Base-by-base conservation (phyloP, 2,797 vertebrate genomes). In the Pipistrellus nathusii region DNA sequence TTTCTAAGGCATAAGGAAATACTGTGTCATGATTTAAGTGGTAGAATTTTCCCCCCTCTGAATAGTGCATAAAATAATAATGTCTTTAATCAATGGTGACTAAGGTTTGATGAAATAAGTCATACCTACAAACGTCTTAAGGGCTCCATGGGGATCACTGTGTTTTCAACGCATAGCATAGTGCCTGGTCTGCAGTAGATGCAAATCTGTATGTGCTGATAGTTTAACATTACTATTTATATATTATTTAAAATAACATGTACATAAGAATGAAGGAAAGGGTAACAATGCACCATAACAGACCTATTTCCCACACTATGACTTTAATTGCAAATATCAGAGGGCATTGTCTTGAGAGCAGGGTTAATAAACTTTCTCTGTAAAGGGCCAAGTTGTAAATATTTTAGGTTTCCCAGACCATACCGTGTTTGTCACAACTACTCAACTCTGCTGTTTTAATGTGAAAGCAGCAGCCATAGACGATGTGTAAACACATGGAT, bases 1-100 rank as follows among this genome's bases (percentile, higher is more conserved):
- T 95, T 90, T 91, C 82, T 59, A 91, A 93, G 77, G 46, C 91
- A 94, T 55, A 92, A 95, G 91, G 83, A 94, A 96, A 96, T 90
- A 66, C 59, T 71, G 57, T 90, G 62, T 84, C 84, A 41, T 95
- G 85, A 93, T 91, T 96, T 95, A 96, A 93, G 85, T 90, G 73
- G 64, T 48, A 77, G 38, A 38, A 71, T 53, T 76, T 84, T 94
- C 20, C 86, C 18, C 92, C 87, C 48, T 87, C 80, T 95, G 84
- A 77, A 72, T 83, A 72, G 62, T 91, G 55, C 62, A 82, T 95
- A 88, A 96, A 87, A 96, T 94, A 90, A 96, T 86, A 48, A 94
- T 95, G 94, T 20, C 55, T 89, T 96, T 93, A 94, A 94, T 97
- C 91, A 95, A 44, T 4, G 44, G 46, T 85, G 62, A 81, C 77